Conservation (phyloP, 2,113 vertebrate genomes). For the Onychorhynchus coronatus region DNA sequence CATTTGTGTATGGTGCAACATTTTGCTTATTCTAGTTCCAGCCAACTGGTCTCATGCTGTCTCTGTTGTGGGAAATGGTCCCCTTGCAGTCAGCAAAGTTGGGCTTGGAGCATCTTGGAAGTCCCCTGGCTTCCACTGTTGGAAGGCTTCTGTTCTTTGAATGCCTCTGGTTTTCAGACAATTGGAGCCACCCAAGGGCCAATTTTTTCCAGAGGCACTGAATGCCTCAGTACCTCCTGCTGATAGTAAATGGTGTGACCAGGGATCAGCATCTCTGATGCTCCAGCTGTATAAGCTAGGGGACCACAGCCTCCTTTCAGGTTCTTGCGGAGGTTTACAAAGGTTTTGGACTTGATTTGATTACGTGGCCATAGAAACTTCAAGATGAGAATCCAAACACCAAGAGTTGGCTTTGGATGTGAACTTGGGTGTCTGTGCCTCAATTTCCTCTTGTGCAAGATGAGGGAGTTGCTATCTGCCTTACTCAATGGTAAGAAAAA, state of each 20-base stretch:
- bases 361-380: neutral
- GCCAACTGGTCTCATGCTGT: neutral
- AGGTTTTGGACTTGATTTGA: neutral
- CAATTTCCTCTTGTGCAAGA: neutral
- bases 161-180: neutral
- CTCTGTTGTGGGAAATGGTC: slow-evolving; percentile 8
- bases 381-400: neutral
- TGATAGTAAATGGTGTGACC: neutral
- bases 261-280: neutral
- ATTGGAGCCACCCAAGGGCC: neutral
- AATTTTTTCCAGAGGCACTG: neutral
- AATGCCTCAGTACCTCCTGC: neutral
- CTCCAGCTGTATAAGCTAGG: neutral
- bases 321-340: neutral
- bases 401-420: neutral
- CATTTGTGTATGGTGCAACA: neutral
- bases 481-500: neutral
- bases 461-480: neutral
- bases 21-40: neutral
- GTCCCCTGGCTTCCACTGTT: slow-evolving; percentile 1
- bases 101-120: neutral
- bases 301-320: neutral
- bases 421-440: neutral
- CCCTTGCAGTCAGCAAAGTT: neutral
- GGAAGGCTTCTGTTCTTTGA: neutral